Conservation (phyloP, 2,888 invertebrate genomes). For the Bombylius major region DNA sequence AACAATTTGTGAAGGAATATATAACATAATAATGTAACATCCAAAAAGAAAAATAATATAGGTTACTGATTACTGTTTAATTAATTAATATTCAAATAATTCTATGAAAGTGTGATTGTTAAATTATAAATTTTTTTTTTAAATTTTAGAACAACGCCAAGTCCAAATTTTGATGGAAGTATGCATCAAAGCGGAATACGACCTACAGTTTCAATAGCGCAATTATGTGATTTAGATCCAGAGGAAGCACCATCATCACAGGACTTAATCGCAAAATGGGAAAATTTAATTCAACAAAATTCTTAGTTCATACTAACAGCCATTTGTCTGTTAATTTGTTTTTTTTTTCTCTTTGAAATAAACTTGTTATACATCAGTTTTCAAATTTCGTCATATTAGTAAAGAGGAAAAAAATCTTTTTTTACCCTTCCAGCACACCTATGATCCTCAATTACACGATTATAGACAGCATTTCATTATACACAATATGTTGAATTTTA, state of each 20-base stretch:
- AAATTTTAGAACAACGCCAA: slow-evolving; percentile 23
- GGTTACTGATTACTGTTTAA: too few species aligned
- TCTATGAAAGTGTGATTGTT: background rate
- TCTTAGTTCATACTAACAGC: slow-evolving; percentile 12
- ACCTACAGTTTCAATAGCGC: slow-evolving; percentile 55
- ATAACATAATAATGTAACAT: too few species aligned
- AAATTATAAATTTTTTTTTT: background rate
- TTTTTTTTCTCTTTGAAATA: background rate
- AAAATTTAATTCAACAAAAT: slow-evolving; percentile 56
- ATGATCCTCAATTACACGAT: too few species aligned
- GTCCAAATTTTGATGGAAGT: slow-evolving; percentile 22
- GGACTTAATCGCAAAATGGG: slow-evolving; percentile 67
- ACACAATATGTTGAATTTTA: too few species aligned
- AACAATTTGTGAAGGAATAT: too few species aligned
- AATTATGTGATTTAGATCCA: slow-evolving; percentile 51
- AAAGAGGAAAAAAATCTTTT: too few species aligned
- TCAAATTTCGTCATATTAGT: too few species aligned
- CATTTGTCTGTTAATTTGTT: too few species aligned
- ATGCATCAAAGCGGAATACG: slow-evolving; percentile 34
- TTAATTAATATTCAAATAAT: too few species aligned
- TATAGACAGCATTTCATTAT: too few species aligned
- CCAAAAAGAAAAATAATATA: too few species aligned
- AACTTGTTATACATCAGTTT: background rate
- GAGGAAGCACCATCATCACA: slow-evolving; percentile 58
- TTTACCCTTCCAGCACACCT: too few species aligned